Evolutionary conservation across 2,888 invertebrate genomes (phyloP), one percentile per base, ranked within the genome.

Genomic region (Patella ulyssiponensis): DNA sequence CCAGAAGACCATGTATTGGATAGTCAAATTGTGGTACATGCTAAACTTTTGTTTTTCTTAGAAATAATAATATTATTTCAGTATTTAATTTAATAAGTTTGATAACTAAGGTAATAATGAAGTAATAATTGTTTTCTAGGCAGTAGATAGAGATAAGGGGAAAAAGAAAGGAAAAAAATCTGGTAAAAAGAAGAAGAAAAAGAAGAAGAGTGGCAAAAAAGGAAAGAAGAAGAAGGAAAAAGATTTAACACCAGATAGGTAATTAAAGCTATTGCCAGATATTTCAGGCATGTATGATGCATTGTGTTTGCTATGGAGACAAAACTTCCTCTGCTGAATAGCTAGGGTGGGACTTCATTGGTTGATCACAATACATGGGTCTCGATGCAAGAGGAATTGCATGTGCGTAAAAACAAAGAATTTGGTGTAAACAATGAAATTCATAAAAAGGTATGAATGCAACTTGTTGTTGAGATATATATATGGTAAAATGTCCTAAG

Each of bases 211-310:
- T 82, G 87, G 88, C 58, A 89, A 89, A 82, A 91, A 91, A 89
- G 94, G 94, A 83, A 97, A 97, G 91, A 97, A 96, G 93, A 97
- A 96, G 91, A 97, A 97, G 91, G 97, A 97, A 89, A 98, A 98
- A 91, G 98, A 98, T 92, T 93, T 98, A 74, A 98, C 98, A 0
- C 94, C 93, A 0, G 98, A 98, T 89, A 94, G 97, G 90, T 91
- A 82, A 64, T n/a, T 44, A 44, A 44, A 44, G 44, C 9, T 44
- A 44, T 44, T 44, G 7, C 7, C 44, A 44, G 44, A 44, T 44
- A 44, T 44, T 44, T 3, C 33, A 33, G 33, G 2, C 4, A 9
- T 44, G 9, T 44, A 44, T 44, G 44, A 7, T 44, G 44, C 7
- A 44, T 44, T 44, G 44, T 44, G 9, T 44, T 44, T 44, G 73